phyloP scores from a whole-genome alignment of 2,113 vertebrate genomes.

The Hippocampus mohnikei region DNA sequence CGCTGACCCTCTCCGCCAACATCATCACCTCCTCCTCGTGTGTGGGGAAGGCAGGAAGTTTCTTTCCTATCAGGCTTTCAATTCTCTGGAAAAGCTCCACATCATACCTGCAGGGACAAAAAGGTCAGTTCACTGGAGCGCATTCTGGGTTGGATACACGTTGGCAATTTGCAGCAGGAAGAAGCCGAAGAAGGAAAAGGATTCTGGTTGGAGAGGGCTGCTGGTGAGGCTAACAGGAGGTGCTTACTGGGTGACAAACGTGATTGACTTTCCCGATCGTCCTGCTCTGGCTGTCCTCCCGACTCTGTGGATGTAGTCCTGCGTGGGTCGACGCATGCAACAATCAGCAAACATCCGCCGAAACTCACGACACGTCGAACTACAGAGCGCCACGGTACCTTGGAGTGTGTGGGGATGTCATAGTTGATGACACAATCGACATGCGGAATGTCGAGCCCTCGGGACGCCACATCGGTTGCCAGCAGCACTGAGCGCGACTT shows the following conservation, averaged over 20 bases:
- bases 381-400: slow-evolving; percentile 67
- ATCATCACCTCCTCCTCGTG: slow-evolving; percentile 98
- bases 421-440: slow-evolving; percentile 98
- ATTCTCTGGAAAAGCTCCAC: slow-evolving; percentile 98
- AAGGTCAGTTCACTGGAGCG: background rate
- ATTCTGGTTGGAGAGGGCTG: background rate
- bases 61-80: slow-evolving; percentile 93
- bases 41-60: slow-evolving; percentile 90
- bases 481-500: slow-evolving; percentile 92
- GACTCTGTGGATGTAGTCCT: slow-evolving; percentile 98
- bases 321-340: slow-evolving; percentile 15
- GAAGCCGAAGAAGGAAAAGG: too few relatives aligned
- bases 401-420: slow-evolving; percentile 97
- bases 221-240: background rate
- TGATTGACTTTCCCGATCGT: slow-evolving; percentile 92
- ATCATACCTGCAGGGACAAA: slow-evolving; percentile 78
- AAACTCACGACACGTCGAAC: background rate
- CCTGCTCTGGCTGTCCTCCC: slow-evolving; percentile 94
- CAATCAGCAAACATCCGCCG: background rate
- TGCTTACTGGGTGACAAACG: slow-evolving; percentile 93
- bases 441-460: slow-evolving; percentile 94
- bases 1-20: slow-evolving; percentile 90
- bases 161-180: background rate
- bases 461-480: slow-evolving; percentile 94
- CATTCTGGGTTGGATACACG: background rate